These are phyloP conservation scores for Barypeithes pellucidus DNA, from an alignment of 2,888 invertebrate species.

Conservation along the genomic window DNA sequence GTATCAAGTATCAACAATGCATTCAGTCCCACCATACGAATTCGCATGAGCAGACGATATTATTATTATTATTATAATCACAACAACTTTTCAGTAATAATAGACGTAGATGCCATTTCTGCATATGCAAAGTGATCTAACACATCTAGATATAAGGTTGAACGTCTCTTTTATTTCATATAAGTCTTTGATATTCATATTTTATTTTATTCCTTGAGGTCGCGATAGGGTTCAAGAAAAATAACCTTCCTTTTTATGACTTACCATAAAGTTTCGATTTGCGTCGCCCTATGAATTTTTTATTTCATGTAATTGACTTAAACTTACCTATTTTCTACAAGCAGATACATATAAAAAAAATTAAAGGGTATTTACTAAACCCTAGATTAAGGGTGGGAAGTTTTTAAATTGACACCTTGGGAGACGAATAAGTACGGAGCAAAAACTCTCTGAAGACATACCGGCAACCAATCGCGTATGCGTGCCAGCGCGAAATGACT, in stretches of 20 bases:
- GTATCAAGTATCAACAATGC: no score
- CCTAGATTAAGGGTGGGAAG: no score
- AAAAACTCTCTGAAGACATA: no score
- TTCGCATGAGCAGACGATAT: no score
- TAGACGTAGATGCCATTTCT: neutral
- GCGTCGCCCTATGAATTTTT: slow-evolving; percentile 9
- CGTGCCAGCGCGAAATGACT: no score
- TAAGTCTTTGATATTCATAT: slow-evolving; percentile 8
- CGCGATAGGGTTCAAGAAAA: slow-evolving; percentile 13
- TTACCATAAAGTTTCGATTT: slow-evolving; percentile 14
- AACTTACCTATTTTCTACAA: slow-evolving; percentile 1
- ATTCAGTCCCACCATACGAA: no score
- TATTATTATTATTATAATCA: slow-evolving; percentile 7
- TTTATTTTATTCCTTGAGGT: slow-evolving; percentile 13
- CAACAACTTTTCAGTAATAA: neutral
- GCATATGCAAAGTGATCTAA: neutral
- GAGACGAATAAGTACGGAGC: no score
- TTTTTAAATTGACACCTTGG: no score
- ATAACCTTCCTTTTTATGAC: slow-evolving; percentile 4
- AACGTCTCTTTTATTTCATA: slow-evolving; percentile 1
- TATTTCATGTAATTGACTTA: neutral
- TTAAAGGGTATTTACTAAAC: no score
- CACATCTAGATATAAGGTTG: slow-evolving; percentile 7
- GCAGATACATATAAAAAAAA: neutral
- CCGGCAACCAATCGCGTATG: no score